These are phyloP conservation scores for Pseudorhiza aurosa DNA, from an alignment of 30 jellyfish, hydroid and myxozoan genomes.

Conservation along the genomic window DNA sequence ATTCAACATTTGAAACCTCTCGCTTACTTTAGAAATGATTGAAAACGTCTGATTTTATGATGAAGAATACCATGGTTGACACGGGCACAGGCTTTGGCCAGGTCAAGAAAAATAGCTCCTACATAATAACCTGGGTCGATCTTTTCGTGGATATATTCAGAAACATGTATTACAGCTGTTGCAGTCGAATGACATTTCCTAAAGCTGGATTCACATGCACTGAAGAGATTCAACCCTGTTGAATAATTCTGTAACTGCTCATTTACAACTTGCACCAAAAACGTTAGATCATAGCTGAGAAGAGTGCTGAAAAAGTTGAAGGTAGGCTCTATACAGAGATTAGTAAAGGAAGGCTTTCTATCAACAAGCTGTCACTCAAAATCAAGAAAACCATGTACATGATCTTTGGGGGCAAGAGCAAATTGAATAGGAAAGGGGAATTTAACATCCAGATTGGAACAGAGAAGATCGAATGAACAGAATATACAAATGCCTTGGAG, in stretches of 20 bases:
- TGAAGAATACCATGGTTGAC: slow-evolving; percentile 45
- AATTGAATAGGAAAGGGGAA: no score
- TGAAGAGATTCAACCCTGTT: slow-evolving; percentile 18
- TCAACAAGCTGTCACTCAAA: neutral
- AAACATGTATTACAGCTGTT: slow-evolving; percentile 48
- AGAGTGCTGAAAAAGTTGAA: neutral
- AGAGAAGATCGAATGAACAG: no score
- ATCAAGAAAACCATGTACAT: neutral
- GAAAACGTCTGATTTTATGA: slow-evolving; percentile 34
- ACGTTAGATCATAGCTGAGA: neutral
- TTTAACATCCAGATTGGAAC: no score
- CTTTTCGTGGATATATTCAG: slow-evolving; percentile 46
- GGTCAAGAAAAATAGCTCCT: slow-evolving; percentile 50
- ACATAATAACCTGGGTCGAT: slow-evolving; percentile 37
- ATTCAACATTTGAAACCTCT: slow-evolving; percentile 27
- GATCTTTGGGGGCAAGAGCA: neutral
- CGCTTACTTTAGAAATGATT: slow-evolving; percentile 29
- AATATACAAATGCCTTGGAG: neutral
- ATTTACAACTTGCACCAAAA: slow-evolving; percentile 40
- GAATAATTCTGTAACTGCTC: slow-evolving; percentile 20
- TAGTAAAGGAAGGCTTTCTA: neutral
- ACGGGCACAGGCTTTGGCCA: slow-evolving; percentile 45
- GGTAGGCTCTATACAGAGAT: neutral
- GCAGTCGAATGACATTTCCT: slow-evolving; percentile 32
- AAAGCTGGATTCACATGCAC: slow-evolving; percentile 23